phyloP scores from a whole-genome alignment of 2,888 invertebrate species.

The Plutella xylostella region DNA sequence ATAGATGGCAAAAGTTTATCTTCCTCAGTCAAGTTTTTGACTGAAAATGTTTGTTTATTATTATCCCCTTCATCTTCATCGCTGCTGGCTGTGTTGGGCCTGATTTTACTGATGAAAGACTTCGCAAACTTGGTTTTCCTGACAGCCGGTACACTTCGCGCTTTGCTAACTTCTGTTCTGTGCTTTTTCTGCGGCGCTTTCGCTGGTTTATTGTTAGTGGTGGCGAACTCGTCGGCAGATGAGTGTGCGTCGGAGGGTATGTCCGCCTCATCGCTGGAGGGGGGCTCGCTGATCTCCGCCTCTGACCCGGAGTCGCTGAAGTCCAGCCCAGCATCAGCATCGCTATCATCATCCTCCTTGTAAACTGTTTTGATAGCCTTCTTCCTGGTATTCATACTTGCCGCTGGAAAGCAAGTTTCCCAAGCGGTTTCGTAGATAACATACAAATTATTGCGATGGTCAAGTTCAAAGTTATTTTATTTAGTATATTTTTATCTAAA shows the following conservation, averaged over 20 bases:
- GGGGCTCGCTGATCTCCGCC: conserved; percentile 49
- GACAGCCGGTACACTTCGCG: conserved; percentile 13
- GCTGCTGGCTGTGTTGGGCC: conserved; percentile 26
- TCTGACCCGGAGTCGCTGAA: conserved; percentile 66
- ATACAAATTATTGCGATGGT: too few relatives aligned
- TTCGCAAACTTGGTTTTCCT: conserved; percentile 36
- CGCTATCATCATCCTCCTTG: conserved; percentile 50
- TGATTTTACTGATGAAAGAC: conserved; percentile 37
- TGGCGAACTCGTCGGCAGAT: conserved; percentile 39
- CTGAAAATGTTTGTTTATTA: conserved; percentile 29
- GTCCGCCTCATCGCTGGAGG: conserved; percentile 37
- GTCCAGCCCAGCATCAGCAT: conserved; percentile 38
- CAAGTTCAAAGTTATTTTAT: too few relatives aligned
- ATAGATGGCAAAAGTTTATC: conserved; percentile 56
- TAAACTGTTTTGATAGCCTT: conserved; percentile 54
- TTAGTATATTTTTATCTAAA: too few relatives aligned
- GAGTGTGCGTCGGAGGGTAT: conserved; percentile 26
- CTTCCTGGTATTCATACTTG: conserved; percentile 55
- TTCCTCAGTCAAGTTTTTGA: conserved; percentile 55
- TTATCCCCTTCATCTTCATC: conserved; percentile 26
- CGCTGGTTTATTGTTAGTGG: not conserved
- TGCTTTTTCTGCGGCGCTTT: conserved; percentile 17
- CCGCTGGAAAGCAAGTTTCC: too few relatives aligned
- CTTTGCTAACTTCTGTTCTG: conserved; percentile 20
- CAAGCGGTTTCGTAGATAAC: too few relatives aligned